Evolutionary conservation across 2,888 invertebrate genomes (phyloP), one percentile per base, ranked within the genome.

Genomic region (Salpingus planirostris): DNA sequence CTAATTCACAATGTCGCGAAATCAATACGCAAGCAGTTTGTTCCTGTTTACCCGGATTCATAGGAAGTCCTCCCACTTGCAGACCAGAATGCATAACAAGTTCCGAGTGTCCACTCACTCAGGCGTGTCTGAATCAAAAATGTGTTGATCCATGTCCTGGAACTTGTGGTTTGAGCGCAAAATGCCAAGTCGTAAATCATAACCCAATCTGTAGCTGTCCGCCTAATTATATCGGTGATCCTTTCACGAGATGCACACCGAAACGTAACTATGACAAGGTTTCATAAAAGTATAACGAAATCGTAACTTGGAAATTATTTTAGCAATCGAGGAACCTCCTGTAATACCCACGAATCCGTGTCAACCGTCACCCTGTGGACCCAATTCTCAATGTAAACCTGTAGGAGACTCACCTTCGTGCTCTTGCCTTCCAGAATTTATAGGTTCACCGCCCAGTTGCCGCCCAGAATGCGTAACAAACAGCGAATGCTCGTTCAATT

Each of bases 121-220:
- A 74, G 64, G 80, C 77, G 25, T 87, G 87, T 60, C 71, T 80
- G 36, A 78, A 76, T 54, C 73, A 76, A 54, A 79, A 77, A 59
- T 87, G 87, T 54, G 70, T 69, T 50, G 80, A 85, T 62, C 83
- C 85, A 30, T 85, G 85, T 60, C 75, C 78, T 11, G 83, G 82
- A 49, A 79, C 80, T 34, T 84, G 85, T 55, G 85, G 83, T 34
- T 57, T 76, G 27, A 79, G 80, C 55, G 81, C 84, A 25, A 68
- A 74, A 42, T 85, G 85, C 55, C 75, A 77, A 61, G 78, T 80
- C 27, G 76, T 80, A 40, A 83, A 83, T 59, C 84, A 86, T 56
- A 80, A 80, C 59, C 83, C 86, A 7, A 81, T 84, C 48, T 88
- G 87, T 61, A 80, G 78, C 46, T 88, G 87, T 60, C 73, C 75